These are phyloP conservation scores for Chaetodon trifascialis DNA, from an alignment of 2,113 vertebrate species.

Conservation along the genomic window DNA sequence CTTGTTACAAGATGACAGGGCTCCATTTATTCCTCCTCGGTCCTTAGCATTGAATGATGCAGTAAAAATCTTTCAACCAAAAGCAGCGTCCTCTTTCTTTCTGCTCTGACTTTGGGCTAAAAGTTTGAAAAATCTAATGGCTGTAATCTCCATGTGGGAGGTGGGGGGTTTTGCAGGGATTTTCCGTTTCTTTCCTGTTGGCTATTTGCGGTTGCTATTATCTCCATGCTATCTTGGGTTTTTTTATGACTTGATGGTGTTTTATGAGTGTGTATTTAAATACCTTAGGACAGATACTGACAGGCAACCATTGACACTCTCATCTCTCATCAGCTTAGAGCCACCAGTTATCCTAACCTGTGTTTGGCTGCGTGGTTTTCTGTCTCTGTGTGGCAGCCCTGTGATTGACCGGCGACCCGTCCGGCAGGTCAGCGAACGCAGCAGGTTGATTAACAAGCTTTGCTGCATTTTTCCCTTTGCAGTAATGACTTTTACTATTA, in stretches of 20 bases:
- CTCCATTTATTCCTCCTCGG: not conserved
- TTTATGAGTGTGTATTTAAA: not conserved
- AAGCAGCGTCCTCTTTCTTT: not conserved
- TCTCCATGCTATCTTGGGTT: not conserved
- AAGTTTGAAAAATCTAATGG: no score
- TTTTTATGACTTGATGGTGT: not conserved
- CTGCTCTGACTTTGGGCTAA: not conserved
- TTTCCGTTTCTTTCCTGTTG: not conserved
- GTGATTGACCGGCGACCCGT: no score
- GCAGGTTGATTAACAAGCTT: no score
- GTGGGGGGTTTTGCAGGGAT: no score
- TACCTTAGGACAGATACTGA: not conserved
- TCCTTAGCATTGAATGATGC: not conserved
- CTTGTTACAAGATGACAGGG: not conserved
- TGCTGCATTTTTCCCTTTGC: not conserved
- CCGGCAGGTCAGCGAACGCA: no score
- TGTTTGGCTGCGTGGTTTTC: no score
- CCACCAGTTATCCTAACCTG: no score
- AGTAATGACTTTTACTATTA: no score
- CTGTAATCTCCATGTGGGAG: not conserved
- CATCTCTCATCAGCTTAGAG: no score
- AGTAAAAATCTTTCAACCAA: not conserved
- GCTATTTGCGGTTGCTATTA: not conserved
- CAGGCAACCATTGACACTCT: not conserved
- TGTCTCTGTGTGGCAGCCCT: no score